phyloP scores from a whole-genome alignment of 1,140 invertebrate species.

The Latrodectus geometricus region DNA sequence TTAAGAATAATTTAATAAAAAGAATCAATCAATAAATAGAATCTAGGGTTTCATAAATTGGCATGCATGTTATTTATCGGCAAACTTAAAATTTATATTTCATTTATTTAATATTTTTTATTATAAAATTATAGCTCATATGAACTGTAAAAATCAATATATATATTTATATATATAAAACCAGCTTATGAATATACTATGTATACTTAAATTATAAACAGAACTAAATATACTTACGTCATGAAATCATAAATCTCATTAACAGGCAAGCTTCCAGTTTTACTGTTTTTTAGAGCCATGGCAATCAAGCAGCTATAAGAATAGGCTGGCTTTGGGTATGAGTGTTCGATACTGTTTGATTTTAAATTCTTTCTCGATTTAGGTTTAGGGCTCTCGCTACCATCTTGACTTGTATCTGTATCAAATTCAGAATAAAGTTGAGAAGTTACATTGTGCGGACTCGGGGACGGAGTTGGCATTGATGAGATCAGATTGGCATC shows the following conservation, averaged over 20 bases:
- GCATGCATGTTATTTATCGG: too few species aligned
- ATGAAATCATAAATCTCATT: slow-evolving; percentile 99
- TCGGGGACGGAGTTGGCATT: slow-evolving; percentile 64
- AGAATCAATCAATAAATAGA: too few species aligned
- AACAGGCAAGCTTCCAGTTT: slow-evolving; percentile 92
- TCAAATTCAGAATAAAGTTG: slow-evolving; percentile 39
- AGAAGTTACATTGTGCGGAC: slow-evolving; percentile 63
- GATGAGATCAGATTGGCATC: slow-evolving; percentile 54
- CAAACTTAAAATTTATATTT: too few species aligned
- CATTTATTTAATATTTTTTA: too few species aligned
- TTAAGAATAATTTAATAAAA: too few species aligned
- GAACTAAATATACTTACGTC: slow-evolving; percentile 79
- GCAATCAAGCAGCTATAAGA: slow-evolving; percentile 98
- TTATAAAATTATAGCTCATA: too few species aligned
- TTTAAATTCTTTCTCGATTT: slow-evolving; percentile 68
- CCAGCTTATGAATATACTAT: too few species aligned
- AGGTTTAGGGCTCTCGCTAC: slow-evolving; percentile 70
- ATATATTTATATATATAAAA: too few species aligned
- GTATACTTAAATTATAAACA: background rate
- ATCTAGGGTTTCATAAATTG: too few species aligned
- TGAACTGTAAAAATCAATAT: too few species aligned
- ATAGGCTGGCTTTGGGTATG: slow-evolving; percentile 95
- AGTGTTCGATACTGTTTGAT: slow-evolving; percentile 72
- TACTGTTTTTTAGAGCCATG: slow-evolving; percentile 96
- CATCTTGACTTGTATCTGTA: slow-evolving; percentile 61